These are phyloP conservation scores for Lycaena phlaeas DNA, from an alignment of 2,888 invertebrate genomes.

Conservation along the genomic window DNA sequence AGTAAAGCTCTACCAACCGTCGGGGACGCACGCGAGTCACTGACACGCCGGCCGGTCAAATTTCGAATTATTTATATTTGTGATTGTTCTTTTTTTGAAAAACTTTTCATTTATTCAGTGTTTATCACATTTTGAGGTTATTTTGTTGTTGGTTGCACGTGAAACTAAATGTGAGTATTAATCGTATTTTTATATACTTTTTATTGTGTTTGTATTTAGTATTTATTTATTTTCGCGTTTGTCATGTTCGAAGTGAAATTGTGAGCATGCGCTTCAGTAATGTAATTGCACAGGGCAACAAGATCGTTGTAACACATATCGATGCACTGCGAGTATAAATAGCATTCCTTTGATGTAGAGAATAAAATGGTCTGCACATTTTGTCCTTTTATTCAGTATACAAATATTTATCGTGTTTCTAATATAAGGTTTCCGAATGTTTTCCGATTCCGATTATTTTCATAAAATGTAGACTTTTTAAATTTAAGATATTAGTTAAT, in stretches of 20 bases:
- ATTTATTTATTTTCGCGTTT: background rate
- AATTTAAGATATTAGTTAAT: too few relatives aligned
- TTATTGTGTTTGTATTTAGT: background rate
- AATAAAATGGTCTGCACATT: slow-evolving; percentile 1
- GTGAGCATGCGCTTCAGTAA: background rate
- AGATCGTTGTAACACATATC: slow-evolving; percentile 6
- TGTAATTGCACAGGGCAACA: background rate
- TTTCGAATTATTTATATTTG: slow-evolving; percentile 8
- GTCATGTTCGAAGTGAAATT: background rate
- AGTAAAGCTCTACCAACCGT: slow-evolving; percentile 18
- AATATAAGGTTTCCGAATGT: too few relatives aligned
- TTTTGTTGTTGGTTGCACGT: background rate
- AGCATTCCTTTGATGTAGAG: slow-evolving; percentile 6
- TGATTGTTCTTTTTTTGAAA: background rate
- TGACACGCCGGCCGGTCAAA: slow-evolving; percentile 18
- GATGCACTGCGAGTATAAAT: slow-evolving; percentile 1
- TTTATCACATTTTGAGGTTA: background rate
- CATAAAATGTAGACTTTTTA: too few relatives aligned
- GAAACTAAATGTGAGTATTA: background rate
- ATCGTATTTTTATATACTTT: background rate
- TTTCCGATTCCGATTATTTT: too few relatives aligned
- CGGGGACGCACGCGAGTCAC: slow-evolving; percentile 17
- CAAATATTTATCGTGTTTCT: too few relatives aligned
- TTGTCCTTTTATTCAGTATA: background rate
- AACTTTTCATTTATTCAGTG: background rate